Percentiles rank a stretch among this genome's conserved stretches.
Evolutionary conservation across 2,113 vertebrate genomes (phyloP).

Genomic region (Pandion haliaetus): DNA sequence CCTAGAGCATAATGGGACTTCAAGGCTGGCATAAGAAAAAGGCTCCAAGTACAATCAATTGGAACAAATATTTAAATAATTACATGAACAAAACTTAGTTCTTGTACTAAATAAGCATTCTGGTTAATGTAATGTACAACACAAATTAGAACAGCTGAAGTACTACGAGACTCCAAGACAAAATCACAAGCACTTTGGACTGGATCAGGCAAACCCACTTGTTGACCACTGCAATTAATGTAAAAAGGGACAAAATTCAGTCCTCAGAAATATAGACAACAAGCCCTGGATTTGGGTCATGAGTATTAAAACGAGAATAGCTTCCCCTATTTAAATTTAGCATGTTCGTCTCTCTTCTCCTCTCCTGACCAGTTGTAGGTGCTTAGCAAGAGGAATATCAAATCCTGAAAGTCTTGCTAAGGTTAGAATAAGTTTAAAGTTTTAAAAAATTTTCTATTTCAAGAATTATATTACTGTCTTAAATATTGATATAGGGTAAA

Average conservation of each 20-base stretch:
- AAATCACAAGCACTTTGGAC: background rate
- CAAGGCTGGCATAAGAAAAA: background rate
- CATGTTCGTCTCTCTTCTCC: background rate
- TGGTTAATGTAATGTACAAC: background rate
- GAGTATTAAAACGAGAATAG: background rate
- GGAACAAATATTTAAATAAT: background rate
- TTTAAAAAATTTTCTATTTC: background rate
- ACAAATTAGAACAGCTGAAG: background rate
- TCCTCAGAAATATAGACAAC: background rate
- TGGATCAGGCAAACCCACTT: background rate
- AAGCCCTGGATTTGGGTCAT: background rate
- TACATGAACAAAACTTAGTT: background rate
- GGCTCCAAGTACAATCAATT: background rate
- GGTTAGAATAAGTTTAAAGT: background rate
- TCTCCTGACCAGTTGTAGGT: background rate
- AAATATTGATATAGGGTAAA: background rate
- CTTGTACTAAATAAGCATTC: background rate
- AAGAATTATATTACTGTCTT: background rate
- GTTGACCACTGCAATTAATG: background rate
- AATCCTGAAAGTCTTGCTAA: background rate
- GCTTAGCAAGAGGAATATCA: background rate
- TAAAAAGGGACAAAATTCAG: background rate
- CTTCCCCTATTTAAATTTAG: background rate
- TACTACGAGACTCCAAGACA: background rate
- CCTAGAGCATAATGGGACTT: background rate